Conservation (phyloP, 2,888 invertebrate genomes). For the Campaea margaritaria region DNA sequence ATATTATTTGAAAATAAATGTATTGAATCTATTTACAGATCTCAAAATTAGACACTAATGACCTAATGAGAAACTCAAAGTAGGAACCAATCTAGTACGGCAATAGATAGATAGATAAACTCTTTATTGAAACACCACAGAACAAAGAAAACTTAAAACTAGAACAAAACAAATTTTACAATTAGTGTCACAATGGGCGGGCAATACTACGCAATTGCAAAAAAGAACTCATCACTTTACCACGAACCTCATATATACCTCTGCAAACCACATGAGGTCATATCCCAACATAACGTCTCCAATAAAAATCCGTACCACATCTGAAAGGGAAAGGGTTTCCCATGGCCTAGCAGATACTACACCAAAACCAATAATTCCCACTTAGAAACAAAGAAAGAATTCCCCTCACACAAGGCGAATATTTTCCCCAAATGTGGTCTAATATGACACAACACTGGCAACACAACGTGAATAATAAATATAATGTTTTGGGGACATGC, state of each 20-base stretch:
- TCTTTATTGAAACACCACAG: no score
- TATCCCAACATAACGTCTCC: conserved; percentile 2
- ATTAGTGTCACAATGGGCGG: neutral
- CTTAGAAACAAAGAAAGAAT: conserved; percentile 53
- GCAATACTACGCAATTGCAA: no score
- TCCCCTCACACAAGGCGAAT: conserved; percentile 75
- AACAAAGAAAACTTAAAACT: no score
- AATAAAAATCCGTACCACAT: conserved; percentile 25
- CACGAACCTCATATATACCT: neutral
- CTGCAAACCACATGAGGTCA: neutral
- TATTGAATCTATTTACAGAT: no score
- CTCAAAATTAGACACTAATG: no score
- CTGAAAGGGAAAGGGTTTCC: conserved; percentile 36
- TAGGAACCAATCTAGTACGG: no score
- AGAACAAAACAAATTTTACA: neutral
- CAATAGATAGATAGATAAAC: no score
- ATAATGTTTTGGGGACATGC: conserved; percentile 67
- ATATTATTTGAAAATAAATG: no score
- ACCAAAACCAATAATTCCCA: conserved; percentile 43
- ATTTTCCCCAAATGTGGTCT: conserved; percentile 79
- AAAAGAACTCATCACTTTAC: no score
- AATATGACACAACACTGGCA: conserved; percentile 82
- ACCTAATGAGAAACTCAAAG: no score
- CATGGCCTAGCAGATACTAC: conserved; percentile 34
- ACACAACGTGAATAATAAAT: conserved; percentile 81